Evolutionary conservation across 2,888 invertebrate species (phyloP).

Genomic region (Baccha elongata): DNA sequence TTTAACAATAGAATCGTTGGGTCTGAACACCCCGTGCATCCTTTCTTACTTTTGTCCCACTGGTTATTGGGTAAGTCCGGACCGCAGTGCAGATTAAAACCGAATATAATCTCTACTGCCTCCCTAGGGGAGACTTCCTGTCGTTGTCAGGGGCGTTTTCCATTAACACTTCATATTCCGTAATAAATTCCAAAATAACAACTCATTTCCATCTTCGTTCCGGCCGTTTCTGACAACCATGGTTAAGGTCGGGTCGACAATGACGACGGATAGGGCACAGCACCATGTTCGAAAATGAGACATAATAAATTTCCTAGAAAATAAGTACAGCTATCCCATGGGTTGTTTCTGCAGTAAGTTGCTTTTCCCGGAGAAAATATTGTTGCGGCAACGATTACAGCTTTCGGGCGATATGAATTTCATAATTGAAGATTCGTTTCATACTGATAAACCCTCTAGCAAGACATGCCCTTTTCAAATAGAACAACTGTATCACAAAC

Average conservation of each 20-base stretch:
- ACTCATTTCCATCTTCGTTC: conserved; percentile 68
- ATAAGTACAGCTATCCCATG: not conserved
- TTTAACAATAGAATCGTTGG: not conserved
- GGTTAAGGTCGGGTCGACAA: conserved; percentile 14
- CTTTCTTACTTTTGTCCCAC: not conserved
- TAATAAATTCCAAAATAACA: conserved; percentile 68
- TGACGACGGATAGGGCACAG: not conserved
- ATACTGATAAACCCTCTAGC: conserved; percentile 39
- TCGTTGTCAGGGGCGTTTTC: conserved; percentile 59
- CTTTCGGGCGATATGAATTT: not conserved
- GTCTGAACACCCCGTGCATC: not conserved
- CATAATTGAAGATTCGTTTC: conserved; percentile 1
- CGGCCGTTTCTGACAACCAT: conserved; percentile 29
- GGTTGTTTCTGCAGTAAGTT: not conserved
- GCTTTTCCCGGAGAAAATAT: not conserved
- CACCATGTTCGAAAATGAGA: conserved; percentile 17
- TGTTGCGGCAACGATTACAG: conserved; percentile 18
- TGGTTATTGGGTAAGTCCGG: conserved; percentile 10
- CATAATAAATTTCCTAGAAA: conserved; percentile 30
- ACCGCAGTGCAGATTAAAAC: conserved; percentile 53
- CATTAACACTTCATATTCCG: conserved; percentile 72
- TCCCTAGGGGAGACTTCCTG: conserved; percentile 30
- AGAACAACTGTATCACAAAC: not conserved
- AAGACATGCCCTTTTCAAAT: not conserved
- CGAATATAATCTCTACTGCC: conserved; percentile 45